Percentiles rank a stretch among this genome's conserved stretches.
phyloP scores from a whole-genome alignment of 1,140 invertebrate species.

The Babylonia areolata region DNA sequence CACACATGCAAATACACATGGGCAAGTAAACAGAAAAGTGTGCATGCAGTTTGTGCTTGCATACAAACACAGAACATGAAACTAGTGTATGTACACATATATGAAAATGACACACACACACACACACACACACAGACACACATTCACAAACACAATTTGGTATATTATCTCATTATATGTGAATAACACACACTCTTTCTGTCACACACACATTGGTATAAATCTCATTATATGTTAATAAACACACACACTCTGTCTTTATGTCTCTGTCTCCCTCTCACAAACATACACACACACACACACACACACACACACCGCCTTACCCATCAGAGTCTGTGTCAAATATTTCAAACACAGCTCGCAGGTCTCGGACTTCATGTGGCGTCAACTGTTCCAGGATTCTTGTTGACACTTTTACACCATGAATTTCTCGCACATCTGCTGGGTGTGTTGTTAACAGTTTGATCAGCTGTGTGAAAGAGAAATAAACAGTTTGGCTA shows the following conservation, averaged over 20 bases:
- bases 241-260: too few species aligned
- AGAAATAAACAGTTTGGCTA: background rate
- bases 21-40: too few species aligned
- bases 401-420: slow-evolving; percentile 68
- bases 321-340: slow-evolving; percentile 72
- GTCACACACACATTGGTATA: background rate
- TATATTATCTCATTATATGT: too few species aligned
- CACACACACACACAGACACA: background rate
- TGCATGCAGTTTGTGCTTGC: too few species aligned
- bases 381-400: slow-evolving; percentile 69
- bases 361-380: slow-evolving; percentile 71
- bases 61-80: too few species aligned
- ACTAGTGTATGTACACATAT: too few species aligned
- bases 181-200: background rate
- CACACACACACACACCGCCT: slow-evolving; percentile 31
- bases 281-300: background rate
- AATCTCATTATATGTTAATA: too few species aligned
- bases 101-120: too few species aligned
- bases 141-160: background rate
- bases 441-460: slow-evolving; percentile 68
- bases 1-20: too few species aligned
- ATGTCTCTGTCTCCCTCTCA: background rate
- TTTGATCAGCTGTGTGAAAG: slow-evolving; percentile 66
- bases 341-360: slow-evolving; percentile 73
- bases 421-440: slow-evolving; percentile 71